Evolutionary conservation across 2,113 vertebrate genomes (phyloP), one percentile per base, ranked within the genome.

Genomic region (Vulpes lagopus): DNA sequence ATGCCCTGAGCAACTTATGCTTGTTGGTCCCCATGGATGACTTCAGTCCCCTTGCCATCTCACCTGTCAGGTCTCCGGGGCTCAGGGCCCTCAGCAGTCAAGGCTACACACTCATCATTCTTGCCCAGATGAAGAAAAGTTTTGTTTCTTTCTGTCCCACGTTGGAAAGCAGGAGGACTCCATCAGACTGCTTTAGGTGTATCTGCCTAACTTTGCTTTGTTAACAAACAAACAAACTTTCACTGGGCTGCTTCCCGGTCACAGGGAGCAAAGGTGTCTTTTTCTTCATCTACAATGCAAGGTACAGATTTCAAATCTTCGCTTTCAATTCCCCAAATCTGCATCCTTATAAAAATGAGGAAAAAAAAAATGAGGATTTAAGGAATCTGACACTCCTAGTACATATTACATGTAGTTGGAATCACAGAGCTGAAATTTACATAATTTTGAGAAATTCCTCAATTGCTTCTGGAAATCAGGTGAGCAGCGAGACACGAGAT

Each of bases 11-110:
- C 12, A 94, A 25, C 5, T 82, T 64, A 35, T 9, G 74, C 7
- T 11, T 11, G 10, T 17, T 25, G 15, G 20, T 35, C 76, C 10
- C 25, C 19, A 25, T 25, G 30, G 55, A 32, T 83, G 20, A 17
- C 5, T 43, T 73, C 25, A 12, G 25, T 2, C 10, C 3, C 25
- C 15, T 71, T 8, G 0, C 16, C 9, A 15, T 38, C 9, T 30
- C 64, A 49, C 9, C 49, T 5, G 16, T 17, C 16, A 78, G 25
- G 9, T 0, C 35, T 38, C 38, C 64, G 12, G 5, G 38, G 16
- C 0, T 38, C 35, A 10, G 57, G 4, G 69, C 0, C 32, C 3
- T 67, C 38, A 2, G 22, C 2, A 60, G 23, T n/a, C 11, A 3
- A 8, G 22, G 49, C 22, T 65, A 53, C 0, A 3, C 30, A 62